phyloP scores from a whole-genome alignment of 2,113 vertebrate species.

The Aphyosemion australe region DNA sequence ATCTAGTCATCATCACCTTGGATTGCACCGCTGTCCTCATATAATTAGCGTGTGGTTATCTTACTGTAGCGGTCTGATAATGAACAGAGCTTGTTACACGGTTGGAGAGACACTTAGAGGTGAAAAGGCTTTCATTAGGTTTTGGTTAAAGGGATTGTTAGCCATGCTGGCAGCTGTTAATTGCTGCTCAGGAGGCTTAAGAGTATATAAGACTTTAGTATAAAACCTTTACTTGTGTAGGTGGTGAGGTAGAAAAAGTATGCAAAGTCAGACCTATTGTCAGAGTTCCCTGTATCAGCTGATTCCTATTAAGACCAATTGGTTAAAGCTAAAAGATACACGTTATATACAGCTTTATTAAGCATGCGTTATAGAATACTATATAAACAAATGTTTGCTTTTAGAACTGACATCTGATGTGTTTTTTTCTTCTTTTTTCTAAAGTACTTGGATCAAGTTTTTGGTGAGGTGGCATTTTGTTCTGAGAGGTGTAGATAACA shows the following conservation, averaged over 20 bases:
- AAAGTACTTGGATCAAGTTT: too few relatives aligned
- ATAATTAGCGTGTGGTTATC: slow-evolving; percentile 58
- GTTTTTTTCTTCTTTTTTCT: too few relatives aligned
- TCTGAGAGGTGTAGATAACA: too few relatives aligned
- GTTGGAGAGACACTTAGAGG: slow-evolving; percentile 63
- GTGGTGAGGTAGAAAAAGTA: slow-evolving; percentile 9
- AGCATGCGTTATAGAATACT: too few relatives aligned
- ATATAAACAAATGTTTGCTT: too few relatives aligned
- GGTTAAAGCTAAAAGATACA: too few relatives aligned
- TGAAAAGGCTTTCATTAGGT: slow-evolving; percentile 59
- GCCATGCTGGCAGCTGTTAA: slow-evolving; percentile 65
- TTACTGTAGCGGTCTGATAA: slow-evolving; percentile 47
- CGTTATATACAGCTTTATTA: too few relatives aligned
- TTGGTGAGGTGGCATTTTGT: too few relatives aligned
- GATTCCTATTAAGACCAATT: neutral
- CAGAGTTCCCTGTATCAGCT: slow-evolving; percentile 17
- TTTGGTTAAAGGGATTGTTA: slow-evolving; percentile 62
- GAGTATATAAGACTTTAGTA: slow-evolving; percentile 27
- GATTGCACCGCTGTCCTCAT: slow-evolving; percentile 6
- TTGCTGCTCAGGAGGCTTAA: slow-evolving; percentile 62
- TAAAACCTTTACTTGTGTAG: slow-evolving; percentile 19
- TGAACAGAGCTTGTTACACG: slow-evolving; percentile 64
- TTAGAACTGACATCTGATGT: too few relatives aligned
- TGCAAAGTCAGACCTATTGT: slow-evolving; percentile 29
- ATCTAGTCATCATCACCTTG: slow-evolving; percentile 5